phyloP scores from a whole-genome alignment of 92 coral and sea anemone genomes.

The Montipora capitata region DNA sequence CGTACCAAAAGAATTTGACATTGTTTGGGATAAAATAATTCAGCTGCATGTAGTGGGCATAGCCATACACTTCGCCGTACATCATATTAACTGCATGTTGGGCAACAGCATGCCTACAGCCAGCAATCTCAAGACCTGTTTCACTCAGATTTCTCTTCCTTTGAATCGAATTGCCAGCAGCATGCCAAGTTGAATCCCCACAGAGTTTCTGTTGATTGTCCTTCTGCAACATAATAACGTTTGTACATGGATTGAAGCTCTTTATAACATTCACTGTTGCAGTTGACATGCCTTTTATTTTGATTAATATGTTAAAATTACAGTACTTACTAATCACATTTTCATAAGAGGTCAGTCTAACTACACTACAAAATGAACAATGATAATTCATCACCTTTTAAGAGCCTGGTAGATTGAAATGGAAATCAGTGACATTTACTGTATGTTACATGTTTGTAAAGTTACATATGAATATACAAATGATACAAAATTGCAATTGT shows the following conservation, averaged over 20 bases:
- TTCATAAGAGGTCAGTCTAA: too few relatives aligned
- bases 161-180: slow-evolving; percentile 46
- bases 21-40: slow-evolving; percentile 36
- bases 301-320: not conserved
- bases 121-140: slow-evolving; percentile 80
- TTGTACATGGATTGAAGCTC: not conserved
- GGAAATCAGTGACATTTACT: too few relatives aligned
- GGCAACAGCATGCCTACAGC: slow-evolving; percentile 68
- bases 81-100: slow-evolving; percentile 74
- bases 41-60: slow-evolving; percentile 74
- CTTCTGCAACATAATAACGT: not conserved
- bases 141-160: slow-evolving; percentile 58
- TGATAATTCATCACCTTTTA: too few relatives aligned
- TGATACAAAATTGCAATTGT: not conserved
- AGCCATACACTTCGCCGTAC: slow-evolving; percentile 78
- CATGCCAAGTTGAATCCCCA: slow-evolving; percentile 76
- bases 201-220: slow-evolving; percentile 5
- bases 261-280: too few relatives aligned
- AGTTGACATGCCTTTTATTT: not conserved
- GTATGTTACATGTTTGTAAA: too few relatives aligned
- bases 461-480: not conserved
- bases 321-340: too few relatives aligned
- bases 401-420: too few relatives aligned
- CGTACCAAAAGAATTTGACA: slow-evolving; percentile 80
- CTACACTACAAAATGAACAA: too few relatives aligned